These are phyloP conservation scores for Hyaena hyaena DNA, from an alignment of 2,113 vertebrate species.

Conservation along the genomic window DNA sequence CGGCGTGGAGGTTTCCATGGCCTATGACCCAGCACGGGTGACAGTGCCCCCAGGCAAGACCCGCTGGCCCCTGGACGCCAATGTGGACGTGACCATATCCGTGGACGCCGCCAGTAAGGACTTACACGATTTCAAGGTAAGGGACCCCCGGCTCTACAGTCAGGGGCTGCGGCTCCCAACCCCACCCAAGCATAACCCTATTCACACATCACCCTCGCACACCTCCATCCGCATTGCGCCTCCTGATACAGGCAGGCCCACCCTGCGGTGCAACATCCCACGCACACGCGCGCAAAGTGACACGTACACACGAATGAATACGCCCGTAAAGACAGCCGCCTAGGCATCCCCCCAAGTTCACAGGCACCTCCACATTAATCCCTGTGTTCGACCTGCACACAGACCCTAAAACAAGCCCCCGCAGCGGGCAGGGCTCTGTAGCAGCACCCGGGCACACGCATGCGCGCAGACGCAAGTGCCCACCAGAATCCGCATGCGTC, in stretches of 20 bases:
- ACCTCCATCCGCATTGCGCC: rapidly evolving
- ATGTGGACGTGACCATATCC: constrained; percentile 76
- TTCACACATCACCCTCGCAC: neutral
- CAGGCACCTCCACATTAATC: rapidly evolving
- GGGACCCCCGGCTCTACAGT: neutral
- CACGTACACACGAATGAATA: rapidly evolving
- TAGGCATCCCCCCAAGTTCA: neutral
- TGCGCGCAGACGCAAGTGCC: rapidly evolving
- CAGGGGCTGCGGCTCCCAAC: neutral
- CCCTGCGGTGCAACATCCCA: too few species aligned
- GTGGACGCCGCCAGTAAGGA: constrained; percentile 75
- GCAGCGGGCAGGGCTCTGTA: neutral
- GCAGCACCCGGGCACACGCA: rapidly evolving
- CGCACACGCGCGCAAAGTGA: rapidly evolving
- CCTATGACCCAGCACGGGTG: constrained; percentile 53
- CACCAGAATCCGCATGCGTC: rapidly evolving
- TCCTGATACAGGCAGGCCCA: too few species aligned
- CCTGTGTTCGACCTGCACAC: neutral
- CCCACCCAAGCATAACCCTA: rapidly evolving
- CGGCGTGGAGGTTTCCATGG: constrained; percentile 60
- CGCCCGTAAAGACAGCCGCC: neutral
- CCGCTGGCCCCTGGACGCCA: constrained; percentile 79
- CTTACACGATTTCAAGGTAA: constrained; percentile 85
- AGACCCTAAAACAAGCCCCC: rapidly evolving
- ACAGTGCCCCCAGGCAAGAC: constrained; percentile 49